These are phyloP conservation scores for Steinernema hermaphroditum DNA, from an alignment of 2,888 invertebrate genomes.

Conservation along the genomic window DNA sequence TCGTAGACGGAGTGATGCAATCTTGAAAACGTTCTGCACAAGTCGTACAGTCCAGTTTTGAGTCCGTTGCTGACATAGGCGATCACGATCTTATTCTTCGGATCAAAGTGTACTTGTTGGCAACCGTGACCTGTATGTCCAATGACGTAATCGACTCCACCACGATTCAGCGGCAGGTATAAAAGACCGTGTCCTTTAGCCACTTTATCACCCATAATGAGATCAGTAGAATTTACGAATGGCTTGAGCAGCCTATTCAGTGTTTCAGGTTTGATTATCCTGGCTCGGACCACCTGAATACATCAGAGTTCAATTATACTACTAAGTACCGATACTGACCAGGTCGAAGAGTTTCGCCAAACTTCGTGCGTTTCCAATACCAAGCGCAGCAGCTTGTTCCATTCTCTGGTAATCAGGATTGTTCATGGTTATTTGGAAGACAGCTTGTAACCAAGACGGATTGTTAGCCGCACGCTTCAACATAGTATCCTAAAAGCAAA, in stretches of 20 bases:
- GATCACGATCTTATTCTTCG: conserved; percentile 66
- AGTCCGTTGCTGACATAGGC: conserved; percentile 67
- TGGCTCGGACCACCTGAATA: neutral
- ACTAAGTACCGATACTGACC: conserved; percentile 37
- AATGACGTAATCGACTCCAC: conserved; percentile 39
- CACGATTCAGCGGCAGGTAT: conserved; percentile 29
- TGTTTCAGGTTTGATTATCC: conserved; percentile 25
- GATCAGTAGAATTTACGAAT: conserved; percentile 35
- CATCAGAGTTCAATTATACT: too few species aligned
- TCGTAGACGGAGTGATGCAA: conserved; percentile 48
- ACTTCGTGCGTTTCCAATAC: conserved; percentile 51
- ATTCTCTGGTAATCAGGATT: conserved; percentile 55
- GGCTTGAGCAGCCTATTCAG: conserved; percentile 36
- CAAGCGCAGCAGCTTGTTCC: conserved; percentile 56
- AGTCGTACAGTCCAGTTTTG: conserved; percentile 58
- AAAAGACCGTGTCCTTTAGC: conserved; percentile 43
- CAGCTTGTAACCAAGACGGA: conserved; percentile 45
- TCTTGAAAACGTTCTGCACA: conserved; percentile 53
- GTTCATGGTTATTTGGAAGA: conserved; percentile 53
- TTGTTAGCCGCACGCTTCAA: conserved; percentile 34
- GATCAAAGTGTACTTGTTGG: conserved; percentile 67
- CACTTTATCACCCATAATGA: conserved; percentile 43
- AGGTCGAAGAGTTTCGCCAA: conserved; percentile 51
- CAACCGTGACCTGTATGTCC: conserved; percentile 69
- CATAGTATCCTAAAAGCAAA: neutral